A percentile compares a stretch with the other conserved stretches of the same genome.
phyloP scores from a whole-genome alignment of 2,888 invertebrate species.

The Odontomyia ornata region DNA sequence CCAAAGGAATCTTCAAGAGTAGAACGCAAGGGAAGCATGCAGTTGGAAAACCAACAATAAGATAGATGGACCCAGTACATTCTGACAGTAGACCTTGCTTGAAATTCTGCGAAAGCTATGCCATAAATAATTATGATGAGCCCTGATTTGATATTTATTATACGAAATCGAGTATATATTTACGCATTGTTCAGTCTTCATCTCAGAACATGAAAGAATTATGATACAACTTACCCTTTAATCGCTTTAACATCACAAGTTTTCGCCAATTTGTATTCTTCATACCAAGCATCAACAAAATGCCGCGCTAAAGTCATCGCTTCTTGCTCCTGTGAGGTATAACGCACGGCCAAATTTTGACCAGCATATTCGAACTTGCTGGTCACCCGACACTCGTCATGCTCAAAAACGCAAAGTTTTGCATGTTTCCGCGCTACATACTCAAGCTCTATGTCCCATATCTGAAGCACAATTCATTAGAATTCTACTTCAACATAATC shows the following conservation, averaged over 20 bases:
- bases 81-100: no score
- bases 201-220: no score
- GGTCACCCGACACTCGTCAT: slow-evolving; percentile 25
- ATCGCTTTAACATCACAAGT: not conserved
- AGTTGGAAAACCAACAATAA: no score
- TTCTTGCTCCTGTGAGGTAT: not conserved
- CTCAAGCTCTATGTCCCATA: slow-evolving; percentile 22
- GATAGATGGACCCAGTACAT: no score
- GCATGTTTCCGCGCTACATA: not conserved
- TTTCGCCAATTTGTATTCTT: not conserved
- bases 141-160: no score
- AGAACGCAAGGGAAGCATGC: no score
- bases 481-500: no score
- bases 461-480: slow-evolving; percentile 3
- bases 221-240: slow-evolving; percentile 26
- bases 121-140: no score
- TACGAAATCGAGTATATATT: no score
- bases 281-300: slow-evolving; percentile 7
- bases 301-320: not conserved
- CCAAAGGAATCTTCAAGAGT: no score
- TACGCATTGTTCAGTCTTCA: no score
- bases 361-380: not conserved
- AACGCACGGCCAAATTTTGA: slow-evolving; percentile 21
- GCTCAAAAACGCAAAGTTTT: slow-evolving; percentile 11
- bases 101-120: no score